phyloP scores from a whole-genome alignment of 2,797 vertebrate species.

The Fratercula arctica region DNA sequence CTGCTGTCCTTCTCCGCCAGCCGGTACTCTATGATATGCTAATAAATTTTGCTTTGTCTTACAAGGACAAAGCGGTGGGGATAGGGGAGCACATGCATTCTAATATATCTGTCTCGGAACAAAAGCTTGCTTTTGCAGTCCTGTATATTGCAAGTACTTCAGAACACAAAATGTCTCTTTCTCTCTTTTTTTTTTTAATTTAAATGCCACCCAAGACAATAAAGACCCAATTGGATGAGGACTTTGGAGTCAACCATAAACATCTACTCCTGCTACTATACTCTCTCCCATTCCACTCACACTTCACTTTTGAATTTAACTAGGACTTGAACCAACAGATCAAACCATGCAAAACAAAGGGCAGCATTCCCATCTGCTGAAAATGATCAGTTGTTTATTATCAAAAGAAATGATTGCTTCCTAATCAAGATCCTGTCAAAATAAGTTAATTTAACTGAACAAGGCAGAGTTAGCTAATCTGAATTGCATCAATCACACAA shows the following conservation, averaged over 20 bases:
- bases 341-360: neutral
- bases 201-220: neutral
- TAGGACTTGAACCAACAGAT: neutral
- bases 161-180: neutral
- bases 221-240: neutral
- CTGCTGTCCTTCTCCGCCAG: neutral
- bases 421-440: conserved; percentile 1
- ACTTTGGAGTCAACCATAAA: neutral
- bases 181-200: neutral
- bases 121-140: neutral
- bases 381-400: conserved; percentile 48
- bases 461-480: neutral
- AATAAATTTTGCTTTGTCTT: neutral
- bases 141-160: neutral
- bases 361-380: neutral
- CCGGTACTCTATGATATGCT: neutral
- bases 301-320: neutral
- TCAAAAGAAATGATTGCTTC: conserved; percentile 40
- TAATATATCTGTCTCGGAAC: neutral
- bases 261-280: neutral
- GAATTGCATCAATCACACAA: neutral
- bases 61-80: too few species aligned
- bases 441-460: neutral
- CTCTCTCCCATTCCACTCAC: neutral
- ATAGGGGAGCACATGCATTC: neutral